Evolutionary conservation across 2,888 invertebrate genomes (phyloP).

Genomic region (Plebejus melissa): DNA sequence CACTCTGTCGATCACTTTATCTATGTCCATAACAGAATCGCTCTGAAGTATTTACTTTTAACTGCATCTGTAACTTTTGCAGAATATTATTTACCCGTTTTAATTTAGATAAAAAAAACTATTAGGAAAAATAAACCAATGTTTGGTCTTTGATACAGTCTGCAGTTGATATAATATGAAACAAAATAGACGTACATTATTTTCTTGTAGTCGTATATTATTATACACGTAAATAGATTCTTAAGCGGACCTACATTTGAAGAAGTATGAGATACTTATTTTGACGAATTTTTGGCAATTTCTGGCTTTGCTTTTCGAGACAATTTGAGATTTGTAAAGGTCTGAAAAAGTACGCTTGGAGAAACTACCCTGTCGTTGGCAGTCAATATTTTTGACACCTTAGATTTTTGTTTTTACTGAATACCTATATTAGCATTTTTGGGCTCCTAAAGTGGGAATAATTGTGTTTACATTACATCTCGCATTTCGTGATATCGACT

Average conservation of each 20-base stretch:
- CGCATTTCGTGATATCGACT: not conserved
- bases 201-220: too few relatives aligned
- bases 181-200: too few relatives aligned
- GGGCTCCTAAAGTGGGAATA: not conserved
- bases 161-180: too few relatives aligned
- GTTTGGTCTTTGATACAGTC: not conserved
- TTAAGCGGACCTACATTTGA: too few relatives aligned
- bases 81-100: not conserved
- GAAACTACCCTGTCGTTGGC: not conserved
- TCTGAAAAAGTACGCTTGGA: not conserved
- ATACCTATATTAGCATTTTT: too few relatives aligned
- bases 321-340: not conserved
- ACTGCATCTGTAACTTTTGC: not conserved
- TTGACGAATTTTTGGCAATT: too few relatives aligned
- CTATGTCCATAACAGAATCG: not conserved
- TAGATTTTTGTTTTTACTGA: too few relatives aligned
- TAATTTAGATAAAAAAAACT: not conserved
- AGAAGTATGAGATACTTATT: not conserved
- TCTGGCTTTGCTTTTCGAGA: not conserved
- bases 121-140: not conserved
- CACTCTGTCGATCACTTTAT: not conserved
- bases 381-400: too few relatives aligned
- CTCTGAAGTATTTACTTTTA: conserved; percentile 2
- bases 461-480: not conserved
- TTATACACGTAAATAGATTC: too few relatives aligned